Evolutionary conservation across 2,888 invertebrate species (phyloP).

Genomic region (Sphinx pinastri): DNA sequence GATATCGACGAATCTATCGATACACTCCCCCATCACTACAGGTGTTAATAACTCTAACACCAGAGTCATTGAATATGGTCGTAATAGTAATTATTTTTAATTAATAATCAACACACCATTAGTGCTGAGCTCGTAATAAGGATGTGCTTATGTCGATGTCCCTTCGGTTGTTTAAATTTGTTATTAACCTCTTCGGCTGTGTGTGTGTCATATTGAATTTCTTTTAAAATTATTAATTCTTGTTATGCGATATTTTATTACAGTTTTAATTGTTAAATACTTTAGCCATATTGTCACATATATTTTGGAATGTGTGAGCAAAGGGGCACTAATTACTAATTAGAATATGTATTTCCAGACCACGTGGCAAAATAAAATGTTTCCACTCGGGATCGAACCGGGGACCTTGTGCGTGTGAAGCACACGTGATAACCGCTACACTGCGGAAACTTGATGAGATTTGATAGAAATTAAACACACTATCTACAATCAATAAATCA

Average conservation of each 20-base stretch:
- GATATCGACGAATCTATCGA: conserved; percentile 9
- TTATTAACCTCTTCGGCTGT: conserved; percentile 22
- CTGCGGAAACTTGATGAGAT: conserved; percentile 85
- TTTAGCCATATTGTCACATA: not conserved
- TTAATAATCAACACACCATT: conserved; percentile 83
- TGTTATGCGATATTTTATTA: not conserved
- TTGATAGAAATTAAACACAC: too few relatives aligned
- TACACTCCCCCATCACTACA: conserved; percentile 55
- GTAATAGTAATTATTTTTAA: conserved; percentile 84
- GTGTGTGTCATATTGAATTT: conserved; percentile 25
- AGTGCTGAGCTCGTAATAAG: conserved; percentile 76
- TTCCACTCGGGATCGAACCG: conserved; percentile 89
- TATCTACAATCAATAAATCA: too few relatives aligned
- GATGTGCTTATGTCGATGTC: conserved; percentile 79
- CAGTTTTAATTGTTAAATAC: not conserved
- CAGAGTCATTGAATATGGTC: conserved; percentile 84
- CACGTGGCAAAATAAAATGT: conserved; percentile 46
- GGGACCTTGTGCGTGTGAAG: conserved; percentile 91
- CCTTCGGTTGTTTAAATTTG: conserved; percentile 65
- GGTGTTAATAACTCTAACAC: conserved; percentile 80
- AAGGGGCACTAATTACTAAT: not conserved
- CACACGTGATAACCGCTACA: conserved; percentile 92
- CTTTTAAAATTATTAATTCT: not conserved
- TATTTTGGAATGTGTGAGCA: not conserved
- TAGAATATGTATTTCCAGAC: conserved; percentile 37